Conservation (phyloP, 2,797 vertebrate genomes). For the Natrix natrix region DNA sequence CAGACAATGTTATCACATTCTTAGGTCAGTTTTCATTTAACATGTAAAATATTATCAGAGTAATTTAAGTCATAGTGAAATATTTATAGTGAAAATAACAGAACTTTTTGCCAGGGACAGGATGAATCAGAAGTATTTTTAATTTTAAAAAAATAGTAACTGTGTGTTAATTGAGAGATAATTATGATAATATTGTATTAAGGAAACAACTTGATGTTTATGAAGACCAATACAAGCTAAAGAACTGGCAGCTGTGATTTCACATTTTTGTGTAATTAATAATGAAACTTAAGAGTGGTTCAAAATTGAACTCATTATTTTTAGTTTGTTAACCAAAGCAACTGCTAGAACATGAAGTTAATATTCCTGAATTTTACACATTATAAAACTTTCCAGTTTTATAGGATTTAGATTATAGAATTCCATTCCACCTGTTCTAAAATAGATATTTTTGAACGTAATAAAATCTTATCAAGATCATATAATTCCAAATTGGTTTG, state of each 20-base stretch:
- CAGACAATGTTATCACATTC: conserved; percentile 68
- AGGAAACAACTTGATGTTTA: background rate
- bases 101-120: background rate
- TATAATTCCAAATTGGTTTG: background rate
- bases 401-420: background rate
- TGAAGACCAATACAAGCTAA: background rate
- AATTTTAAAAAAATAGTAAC: background rate
- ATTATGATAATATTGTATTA: background rate
- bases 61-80: conserved; percentile 4
- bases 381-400: background rate
- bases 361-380: background rate
- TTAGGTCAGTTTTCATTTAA: conserved; percentile 70
- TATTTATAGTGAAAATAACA: conserved; percentile 16
- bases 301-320: background rate
- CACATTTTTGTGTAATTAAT: background rate
- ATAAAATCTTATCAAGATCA: background rate
- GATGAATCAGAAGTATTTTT: conserved; percentile 3
- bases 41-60: conserved; percentile 16
- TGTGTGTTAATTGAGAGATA: background rate
- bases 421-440: background rate
- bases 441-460: background rate
- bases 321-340: background rate
- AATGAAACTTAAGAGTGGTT: background rate
- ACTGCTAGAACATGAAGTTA: background rate
- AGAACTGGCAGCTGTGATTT: background rate